These are phyloP conservation scores for Gortyna flavago DNA, from an alignment of 2,888 invertebrate genomes.

Conservation along the genomic window DNA sequence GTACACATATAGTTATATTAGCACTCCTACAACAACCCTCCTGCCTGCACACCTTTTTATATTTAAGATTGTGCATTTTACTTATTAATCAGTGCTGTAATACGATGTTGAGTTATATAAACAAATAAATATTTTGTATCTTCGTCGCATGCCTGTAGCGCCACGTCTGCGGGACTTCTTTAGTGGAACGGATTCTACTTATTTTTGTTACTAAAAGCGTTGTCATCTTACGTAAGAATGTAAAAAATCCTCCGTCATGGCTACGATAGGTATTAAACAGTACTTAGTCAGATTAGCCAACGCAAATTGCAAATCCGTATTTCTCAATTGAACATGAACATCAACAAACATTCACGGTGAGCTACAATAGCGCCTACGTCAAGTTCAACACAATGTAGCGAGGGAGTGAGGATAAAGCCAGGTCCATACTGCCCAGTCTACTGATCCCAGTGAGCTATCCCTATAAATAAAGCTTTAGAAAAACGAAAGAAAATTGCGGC, in stretches of 20 bases:
- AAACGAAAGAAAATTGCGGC: slow-evolving; percentile 48
- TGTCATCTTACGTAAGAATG: slow-evolving; percentile 1
- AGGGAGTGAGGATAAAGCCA: slow-evolving; percentile 31
- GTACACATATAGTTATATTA: not conserved
- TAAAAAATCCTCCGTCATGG: not conserved
- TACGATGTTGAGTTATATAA: not conserved
- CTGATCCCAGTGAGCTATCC: slow-evolving; percentile 32
- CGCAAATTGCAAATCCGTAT: slow-evolving; percentile 23
- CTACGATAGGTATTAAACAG: slow-evolving; percentile 4
- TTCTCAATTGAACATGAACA: slow-evolving; percentile 36
- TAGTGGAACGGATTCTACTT: not conserved
- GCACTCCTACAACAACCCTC: not conserved
- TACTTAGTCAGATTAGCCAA: slow-evolving; percentile 7
- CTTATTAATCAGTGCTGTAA: not conserved
- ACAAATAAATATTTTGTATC: not conserved
- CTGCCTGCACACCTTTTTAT: not conserved
- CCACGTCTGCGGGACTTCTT: not conserved
- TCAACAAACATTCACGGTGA: slow-evolving; percentile 33
- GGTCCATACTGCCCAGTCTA: slow-evolving; percentile 30
- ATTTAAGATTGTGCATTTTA: not conserved
- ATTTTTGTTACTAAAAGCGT: not conserved
- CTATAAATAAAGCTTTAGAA: slow-evolving; percentile 34
- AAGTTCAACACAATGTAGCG: slow-evolving; percentile 47
- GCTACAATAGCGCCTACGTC: slow-evolving; percentile 45
- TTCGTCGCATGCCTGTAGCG: not conserved